phyloP scores from a whole-genome alignment of 35 echinoderm and acorn worm species.

The Anneissia japonica region DNA sequence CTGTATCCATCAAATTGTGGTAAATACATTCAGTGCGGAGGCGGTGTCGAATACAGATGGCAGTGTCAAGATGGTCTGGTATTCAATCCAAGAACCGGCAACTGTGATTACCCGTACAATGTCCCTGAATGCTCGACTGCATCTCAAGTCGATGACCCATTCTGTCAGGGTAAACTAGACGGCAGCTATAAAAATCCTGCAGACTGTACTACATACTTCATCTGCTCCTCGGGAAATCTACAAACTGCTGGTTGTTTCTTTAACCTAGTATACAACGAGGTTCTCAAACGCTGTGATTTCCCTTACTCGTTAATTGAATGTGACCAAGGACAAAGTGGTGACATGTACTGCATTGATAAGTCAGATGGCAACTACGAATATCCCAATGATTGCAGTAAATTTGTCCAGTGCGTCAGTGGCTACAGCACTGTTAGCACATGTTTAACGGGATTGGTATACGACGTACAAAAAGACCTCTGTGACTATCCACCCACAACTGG shows the following conservation, averaged over 20 bases:
- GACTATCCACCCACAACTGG: neutral
- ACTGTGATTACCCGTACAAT: neutral
- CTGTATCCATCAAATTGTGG: neutral
- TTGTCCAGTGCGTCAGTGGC: neutral
- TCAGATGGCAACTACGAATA: neutral
- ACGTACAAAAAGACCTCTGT: neutral
- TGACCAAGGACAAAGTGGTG: neutral
- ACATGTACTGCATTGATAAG: neutral
- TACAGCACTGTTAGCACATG: neutral
- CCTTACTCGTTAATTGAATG: neutral
- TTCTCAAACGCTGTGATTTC: neutral
- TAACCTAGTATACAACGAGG: neutral
- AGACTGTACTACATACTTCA: neutral
- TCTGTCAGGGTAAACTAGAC: neutral
- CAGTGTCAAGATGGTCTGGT: neutral
- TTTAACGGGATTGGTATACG: neutral
- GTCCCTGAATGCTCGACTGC: neutral
- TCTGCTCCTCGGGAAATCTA: neutral
- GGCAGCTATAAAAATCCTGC: neutral
- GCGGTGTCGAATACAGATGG: neutral
- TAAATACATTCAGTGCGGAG: neutral
- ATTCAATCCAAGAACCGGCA: neutral
- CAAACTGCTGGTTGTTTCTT: neutral
- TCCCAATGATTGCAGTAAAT: neutral
- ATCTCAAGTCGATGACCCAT: neutral